A percentile compares a stretch with the other conserved stretches of the same genome.
Conservation (phyloP, 2,888 invertebrate species). For the Tuberolachnus salignus region DNA sequence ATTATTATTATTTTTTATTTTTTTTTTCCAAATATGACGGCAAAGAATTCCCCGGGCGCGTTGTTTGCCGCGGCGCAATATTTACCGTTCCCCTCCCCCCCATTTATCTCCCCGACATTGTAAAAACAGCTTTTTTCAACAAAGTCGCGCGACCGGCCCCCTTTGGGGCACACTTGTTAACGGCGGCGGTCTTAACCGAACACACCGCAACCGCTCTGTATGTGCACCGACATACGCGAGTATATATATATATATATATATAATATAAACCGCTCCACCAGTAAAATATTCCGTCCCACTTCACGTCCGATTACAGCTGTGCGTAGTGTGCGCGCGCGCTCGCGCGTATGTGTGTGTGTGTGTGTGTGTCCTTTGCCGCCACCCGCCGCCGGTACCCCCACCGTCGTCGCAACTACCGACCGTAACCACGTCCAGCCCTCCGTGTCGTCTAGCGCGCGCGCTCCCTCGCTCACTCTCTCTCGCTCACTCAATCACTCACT, state of each 20-base stretch:
- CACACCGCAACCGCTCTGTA: conserved; percentile 39
- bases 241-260: no score
- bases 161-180: conserved; percentile 43
- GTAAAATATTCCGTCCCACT: conserved; percentile 51
- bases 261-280: no score
- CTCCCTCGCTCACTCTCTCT: background rate
- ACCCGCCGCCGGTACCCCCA: conserved; percentile 2
- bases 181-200: background rate
- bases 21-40: no score
- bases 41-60: no score
- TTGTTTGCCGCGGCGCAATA: no score
- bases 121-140: background rate
- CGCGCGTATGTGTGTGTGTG: conserved; percentile 7
- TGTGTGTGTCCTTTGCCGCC: conserved; percentile 46
- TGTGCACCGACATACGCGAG: background rate
- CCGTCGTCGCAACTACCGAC: conserved; percentile 7
- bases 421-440: background rate
- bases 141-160: no score
- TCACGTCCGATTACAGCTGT: conserved; percentile 52
- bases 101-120: no score
- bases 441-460: background rate
- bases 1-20: no score
- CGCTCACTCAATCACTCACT: background rate
- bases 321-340: no score
- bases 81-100: no score